These are phyloP conservation scores for Notoglanidium macrostoma DNA, from an alignment of 2,797 vertebrate genomes.

Conservation along the genomic window DNA sequence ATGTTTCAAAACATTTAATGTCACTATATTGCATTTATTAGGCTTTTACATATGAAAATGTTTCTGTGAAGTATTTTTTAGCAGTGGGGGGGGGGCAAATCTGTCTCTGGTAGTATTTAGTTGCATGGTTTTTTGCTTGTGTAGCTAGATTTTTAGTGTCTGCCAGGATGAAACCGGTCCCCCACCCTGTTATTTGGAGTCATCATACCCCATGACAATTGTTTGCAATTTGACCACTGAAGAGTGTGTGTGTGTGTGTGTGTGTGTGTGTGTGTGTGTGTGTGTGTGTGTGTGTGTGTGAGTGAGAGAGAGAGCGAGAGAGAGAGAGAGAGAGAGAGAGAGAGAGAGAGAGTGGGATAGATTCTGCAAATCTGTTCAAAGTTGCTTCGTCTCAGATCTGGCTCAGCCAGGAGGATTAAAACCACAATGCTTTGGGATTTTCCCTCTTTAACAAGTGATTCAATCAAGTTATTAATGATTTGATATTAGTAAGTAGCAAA, in stretches of 20 bases:
- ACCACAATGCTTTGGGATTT: not conserved
- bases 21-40: not conserved
- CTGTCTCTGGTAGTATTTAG: not conserved
- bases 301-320: too few relatives aligned
- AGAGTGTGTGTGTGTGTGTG: not conserved
- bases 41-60: not conserved
- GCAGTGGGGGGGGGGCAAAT: not conserved
- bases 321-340: not conserved
- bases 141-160: not conserved
- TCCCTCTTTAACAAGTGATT: not conserved
- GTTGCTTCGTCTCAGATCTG: not conserved
- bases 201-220: constrained; percentile 1
- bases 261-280: not conserved
- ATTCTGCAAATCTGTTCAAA: not conserved
- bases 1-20: not conserved
- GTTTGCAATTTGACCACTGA: not conserved
- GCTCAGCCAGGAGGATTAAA: not conserved
- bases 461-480: too few relatives aligned
- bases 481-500: not conserved
- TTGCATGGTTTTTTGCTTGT: not conserved
- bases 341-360: not conserved
- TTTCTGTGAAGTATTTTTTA: not conserved
- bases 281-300: not conserved
- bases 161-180: constrained; percentile 5
- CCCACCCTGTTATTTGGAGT: constrained; percentile 18